Evolutionary conservation across 2,113 vertebrate genomes (phyloP).

Genomic region (Ictalurus furcatus): DNA sequence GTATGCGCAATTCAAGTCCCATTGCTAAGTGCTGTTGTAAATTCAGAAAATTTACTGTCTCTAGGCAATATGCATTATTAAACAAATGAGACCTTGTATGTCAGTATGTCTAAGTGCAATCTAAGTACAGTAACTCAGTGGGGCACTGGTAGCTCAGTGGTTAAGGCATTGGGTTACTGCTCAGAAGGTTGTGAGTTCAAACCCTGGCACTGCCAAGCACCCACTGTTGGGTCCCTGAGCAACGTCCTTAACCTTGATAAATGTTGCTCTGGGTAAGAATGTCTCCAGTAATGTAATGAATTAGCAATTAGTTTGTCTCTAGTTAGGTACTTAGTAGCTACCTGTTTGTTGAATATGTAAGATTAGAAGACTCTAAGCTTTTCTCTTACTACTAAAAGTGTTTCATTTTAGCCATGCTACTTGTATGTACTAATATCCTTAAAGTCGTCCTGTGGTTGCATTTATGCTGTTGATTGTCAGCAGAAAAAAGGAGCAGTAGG

Average conservation of each 20-base stretch:
- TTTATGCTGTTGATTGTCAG: neutral
- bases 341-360: neutral
- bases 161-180: no score
- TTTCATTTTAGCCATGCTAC: neutral
- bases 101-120: neutral
- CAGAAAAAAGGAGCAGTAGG: neutral
- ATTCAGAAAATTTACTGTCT: neutral
- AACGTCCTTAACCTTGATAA: no score
- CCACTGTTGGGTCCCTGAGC: no score
- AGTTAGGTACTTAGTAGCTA: neutral
- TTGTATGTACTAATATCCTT: neutral
- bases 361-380: neutral
- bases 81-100: neutral
- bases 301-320: neutral
- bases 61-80: neutral
- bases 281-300: neutral
- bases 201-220: no score
- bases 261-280: no score
- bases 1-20: neutral
- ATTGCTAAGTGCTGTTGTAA: neutral
- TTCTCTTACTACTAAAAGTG: neutral
- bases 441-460: neutral
- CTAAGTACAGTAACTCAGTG: neutral
- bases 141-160: no score
- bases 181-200: no score